Evolutionary conservation across 2,113 vertebrate species (phyloP), one percentile per base, ranked within the genome.

Genomic region (Cheirogaleus medius): DNA sequence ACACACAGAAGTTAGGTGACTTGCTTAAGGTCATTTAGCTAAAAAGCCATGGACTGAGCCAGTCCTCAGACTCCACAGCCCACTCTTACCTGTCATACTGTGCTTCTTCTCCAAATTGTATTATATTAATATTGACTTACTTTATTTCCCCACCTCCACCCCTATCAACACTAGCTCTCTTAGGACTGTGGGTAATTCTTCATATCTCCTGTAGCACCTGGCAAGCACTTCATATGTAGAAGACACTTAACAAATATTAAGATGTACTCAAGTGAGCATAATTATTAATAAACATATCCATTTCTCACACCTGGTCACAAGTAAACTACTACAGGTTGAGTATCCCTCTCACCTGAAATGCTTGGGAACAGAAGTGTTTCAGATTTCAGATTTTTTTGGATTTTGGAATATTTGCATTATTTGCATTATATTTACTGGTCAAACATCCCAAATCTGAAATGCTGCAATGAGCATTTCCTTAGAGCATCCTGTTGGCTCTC

Each of bases 1-100:
- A 90, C 11, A 56, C 29, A 84, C 77, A 91, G 78, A 92, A 73
- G 84, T 96, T 85, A 87, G 88, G 32, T 94, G 63, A 92, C 52
- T 93, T 91, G 5, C n/a, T 71, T 27, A 54, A 37, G 54, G 47
- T 92, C 96, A 82, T 60, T 56, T 25, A 96, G 52, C 23, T 81
- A 52, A 85, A 37, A 96, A 83, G 25, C 42, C n/a, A 5, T 49
- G 71, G 37, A 60, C 89, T 56, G 73, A 77, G 44, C 84, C n/a
- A 69, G 5, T 82, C 42, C 44, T 85, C 29, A 89, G 73, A 64
- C 49, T 87, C 34, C 29, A 56, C n/a, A 94, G 82, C 69, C 69
- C 8, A 3, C 6, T 76, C 34, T 95, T 76, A 90, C 34, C 56
- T 58, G 58, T 42, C 23, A 3, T 52, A 29, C 66, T 27, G n/a